These are phyloP conservation scores for Pipistrellus kuhlii DNA, from an alignment of 2,797 vertebrate genomes.

Conservation along the genomic window DNA sequence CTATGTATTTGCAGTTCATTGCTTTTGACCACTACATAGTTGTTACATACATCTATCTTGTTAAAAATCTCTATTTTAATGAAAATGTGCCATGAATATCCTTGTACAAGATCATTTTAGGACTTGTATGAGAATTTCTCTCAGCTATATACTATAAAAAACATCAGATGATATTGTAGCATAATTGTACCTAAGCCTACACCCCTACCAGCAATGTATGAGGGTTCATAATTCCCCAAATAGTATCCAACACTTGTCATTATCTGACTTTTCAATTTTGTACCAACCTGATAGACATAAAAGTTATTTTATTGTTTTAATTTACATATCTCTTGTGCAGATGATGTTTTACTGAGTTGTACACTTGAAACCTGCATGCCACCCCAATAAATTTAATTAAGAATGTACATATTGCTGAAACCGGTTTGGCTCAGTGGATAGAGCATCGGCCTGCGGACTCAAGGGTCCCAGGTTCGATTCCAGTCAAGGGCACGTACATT, in stretches of 20 bases:
- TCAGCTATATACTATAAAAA: not conserved
- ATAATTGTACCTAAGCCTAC: not conserved
- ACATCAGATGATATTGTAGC: not conserved
- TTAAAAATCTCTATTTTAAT: not conserved
- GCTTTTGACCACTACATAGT: not conserved
- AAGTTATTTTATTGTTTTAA: constrained; percentile 2
- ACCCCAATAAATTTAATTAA: not conserved
- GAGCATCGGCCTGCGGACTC: too few relatives aligned
- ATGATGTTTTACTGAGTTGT: not conserved
- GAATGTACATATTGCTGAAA: not conserved
- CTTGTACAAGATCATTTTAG: not conserved
- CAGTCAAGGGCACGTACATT: too few relatives aligned
- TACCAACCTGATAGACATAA: not conserved
- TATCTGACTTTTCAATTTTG: not conserved
- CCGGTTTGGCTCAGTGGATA: too few relatives aligned
- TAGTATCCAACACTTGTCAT: not conserved
- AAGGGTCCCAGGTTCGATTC: too few relatives aligned
- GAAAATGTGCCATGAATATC: not conserved
- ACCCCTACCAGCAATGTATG: not conserved
- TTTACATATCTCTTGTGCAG: not conserved
- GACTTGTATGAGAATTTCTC: not conserved
- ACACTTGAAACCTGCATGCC: not conserved
- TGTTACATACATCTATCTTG: not conserved
- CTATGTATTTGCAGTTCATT: not conserved
- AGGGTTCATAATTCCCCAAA: not conserved